Evolutionary conservation across 2,113 vertebrate species (phyloP).

Genomic region (Saiga tatarica): DNA sequence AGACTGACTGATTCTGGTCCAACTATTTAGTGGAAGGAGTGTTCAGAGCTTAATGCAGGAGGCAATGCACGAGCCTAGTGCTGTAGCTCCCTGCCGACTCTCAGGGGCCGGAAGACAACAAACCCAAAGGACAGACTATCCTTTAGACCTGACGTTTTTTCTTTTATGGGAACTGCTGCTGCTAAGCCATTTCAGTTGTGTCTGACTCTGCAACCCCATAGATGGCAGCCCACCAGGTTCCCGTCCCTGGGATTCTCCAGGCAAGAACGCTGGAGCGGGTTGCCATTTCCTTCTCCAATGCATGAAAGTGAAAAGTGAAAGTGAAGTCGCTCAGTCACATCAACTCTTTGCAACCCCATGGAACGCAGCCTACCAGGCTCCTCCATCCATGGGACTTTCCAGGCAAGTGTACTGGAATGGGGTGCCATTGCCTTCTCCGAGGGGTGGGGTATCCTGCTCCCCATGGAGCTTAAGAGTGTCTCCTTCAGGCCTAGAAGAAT

Average conservation of each 20-base stretch:
- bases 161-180: neutral
- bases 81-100: neutral
- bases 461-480: neutral
- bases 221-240: too few relatives aligned
- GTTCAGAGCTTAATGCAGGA: neutral
- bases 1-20: neutral
- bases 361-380: too few relatives aligned
- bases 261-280: too few relatives aligned
- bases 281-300: too few relatives aligned
- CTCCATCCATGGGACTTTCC: too few relatives aligned
- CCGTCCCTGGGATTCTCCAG: too few relatives aligned
- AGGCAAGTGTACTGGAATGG: too few relatives aligned
- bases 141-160: neutral
- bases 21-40: neutral
- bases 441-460: neutral
- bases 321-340: rapidly evolving
- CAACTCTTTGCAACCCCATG: rapidly evolving
- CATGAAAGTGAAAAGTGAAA: too few relatives aligned
- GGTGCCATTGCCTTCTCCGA: too few relatives aligned
- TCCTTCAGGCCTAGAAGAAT: neutral
- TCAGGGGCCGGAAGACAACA: neutral
- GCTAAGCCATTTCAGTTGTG: too few relatives aligned
- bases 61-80: neutral
- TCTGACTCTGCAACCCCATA: too few relatives aligned
- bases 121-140: neutral